Base-by-base conservation (phyloP, 1,140 invertebrate species). In the Nilaparvata lugens region DNA sequence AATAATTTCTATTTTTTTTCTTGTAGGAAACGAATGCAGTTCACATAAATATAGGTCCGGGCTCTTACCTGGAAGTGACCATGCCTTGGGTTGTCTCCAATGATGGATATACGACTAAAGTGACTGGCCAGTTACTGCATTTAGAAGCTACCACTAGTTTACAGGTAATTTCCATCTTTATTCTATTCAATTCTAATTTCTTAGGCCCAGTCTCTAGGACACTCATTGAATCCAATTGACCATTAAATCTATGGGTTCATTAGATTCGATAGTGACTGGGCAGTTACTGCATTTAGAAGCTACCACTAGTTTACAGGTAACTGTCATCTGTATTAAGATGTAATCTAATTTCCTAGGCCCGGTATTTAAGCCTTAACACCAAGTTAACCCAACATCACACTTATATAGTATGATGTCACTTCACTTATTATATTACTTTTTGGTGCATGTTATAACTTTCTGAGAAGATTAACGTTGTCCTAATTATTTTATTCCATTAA, bases 31-130 rank as follows among this genome's bases (percentile, higher is more conserved):
- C 94, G 0, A 97, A 97, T 76, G 95, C 93, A 16, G 85, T 97
- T 62, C 95, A 97, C 73, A 88, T 97, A 68, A 96, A 94, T 67
- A 86, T 95, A 53, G 90, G 91, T 5, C 86, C 89, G 45, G 95
- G 94, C 2, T 96, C 93, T 0, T 97, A 96, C 74, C 79, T 97
- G 51, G 95, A 97, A 76, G 85, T 95, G 6, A 95, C 90, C n/a
- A 83, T 97, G 72, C 95, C 95, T 0, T 97, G 91, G 93, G 83
- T 94, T 52, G 87, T 92, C 0, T 76, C 85, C 1, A 82, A 88
- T 67, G 85, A 87, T 70, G 94, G 93, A 6, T 97, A 89, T 68
- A 86, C 85, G 0, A 93, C 90, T 0, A 93, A 89, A 77, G 88
- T 97, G 40, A 91, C 89, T 54, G 94, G 94, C 3, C 94, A 97